phyloP scores from a whole-genome alignment of 2,888 invertebrate species.

The Troides aeacus region DNA sequence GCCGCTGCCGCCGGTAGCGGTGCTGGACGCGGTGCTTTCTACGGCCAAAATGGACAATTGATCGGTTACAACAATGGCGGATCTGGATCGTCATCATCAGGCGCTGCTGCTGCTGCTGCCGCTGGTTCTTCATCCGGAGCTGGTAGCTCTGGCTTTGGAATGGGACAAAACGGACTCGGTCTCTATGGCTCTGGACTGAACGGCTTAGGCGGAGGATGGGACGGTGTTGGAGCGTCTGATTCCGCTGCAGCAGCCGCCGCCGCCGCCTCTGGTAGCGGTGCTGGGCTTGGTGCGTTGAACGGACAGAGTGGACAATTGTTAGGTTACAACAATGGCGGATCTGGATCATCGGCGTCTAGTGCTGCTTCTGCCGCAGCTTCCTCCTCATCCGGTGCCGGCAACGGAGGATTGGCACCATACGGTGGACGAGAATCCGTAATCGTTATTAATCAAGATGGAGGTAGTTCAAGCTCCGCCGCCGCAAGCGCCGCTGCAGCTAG shows the following conservation, averaged over 20 bases:
- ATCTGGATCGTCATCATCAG: background rate
- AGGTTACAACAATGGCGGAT: no score
- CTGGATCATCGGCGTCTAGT: background rate
- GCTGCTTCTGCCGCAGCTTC: constrained; percentile 17
- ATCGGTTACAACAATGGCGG: background rate
- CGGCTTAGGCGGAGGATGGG: background rate
- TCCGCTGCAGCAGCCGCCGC: constrained; percentile 11
- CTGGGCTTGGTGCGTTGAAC: no score
- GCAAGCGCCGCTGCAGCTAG: no score
- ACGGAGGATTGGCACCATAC: background rate
- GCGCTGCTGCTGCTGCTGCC: background rate
- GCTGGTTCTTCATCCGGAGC: no score
- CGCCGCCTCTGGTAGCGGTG: no score
- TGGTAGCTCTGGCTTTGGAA: no score
- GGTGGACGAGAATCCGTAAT: background rate
- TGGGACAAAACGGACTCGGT: no score
- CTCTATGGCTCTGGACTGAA: no score
- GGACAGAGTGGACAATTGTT: no score
- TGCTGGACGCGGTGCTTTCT: no score
- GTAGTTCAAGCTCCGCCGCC: no score
- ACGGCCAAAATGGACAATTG: no score
- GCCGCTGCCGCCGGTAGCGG: background rate
- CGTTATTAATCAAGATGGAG: background rate
- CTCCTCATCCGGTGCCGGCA: constrained; percentile 6
- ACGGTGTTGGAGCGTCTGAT: constrained; percentile 3